Percentiles rank a stretch among this genome's conserved stretches.
Evolutionary conservation across 2,888 invertebrate species (phyloP).

Genomic region (Drosophila mettleri): DNA sequence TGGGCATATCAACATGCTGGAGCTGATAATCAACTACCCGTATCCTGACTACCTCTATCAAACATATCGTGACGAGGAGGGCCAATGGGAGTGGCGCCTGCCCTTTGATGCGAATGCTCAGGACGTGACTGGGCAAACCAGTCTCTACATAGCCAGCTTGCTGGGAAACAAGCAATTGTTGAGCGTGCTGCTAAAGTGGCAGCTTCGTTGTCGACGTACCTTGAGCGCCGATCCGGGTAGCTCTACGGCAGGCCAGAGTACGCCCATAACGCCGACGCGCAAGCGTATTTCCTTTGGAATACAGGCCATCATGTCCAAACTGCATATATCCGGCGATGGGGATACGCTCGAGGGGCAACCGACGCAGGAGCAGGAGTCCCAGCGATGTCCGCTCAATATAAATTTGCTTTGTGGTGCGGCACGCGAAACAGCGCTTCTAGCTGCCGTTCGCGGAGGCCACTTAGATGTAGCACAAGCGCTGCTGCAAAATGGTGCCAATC

Average conservation of each 20-base stretch:
- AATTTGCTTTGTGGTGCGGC: constrained; percentile 91
- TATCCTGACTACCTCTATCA: constrained; percentile 91
- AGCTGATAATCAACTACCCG: constrained; percentile 91
- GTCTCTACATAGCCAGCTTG: constrained; percentile 95
- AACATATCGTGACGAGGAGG: constrained; percentile 89
- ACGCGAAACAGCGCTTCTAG: constrained; percentile 93
- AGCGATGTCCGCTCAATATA: constrained; percentile 89
- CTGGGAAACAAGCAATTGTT: constrained; percentile 92
- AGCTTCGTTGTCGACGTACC: constrained; percentile 86
- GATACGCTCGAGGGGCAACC: constrained; percentile 82
- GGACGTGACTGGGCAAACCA: constrained; percentile 95
- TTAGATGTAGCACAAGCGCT: constrained; percentile 89
- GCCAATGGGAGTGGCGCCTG: constrained; percentile 92
- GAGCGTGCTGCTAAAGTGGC: constrained; percentile 90
- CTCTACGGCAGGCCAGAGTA: constrained; percentile 73
- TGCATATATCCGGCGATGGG: constrained; percentile 88
- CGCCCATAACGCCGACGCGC: constrained; percentile 86
- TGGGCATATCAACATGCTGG: constrained; percentile 92
- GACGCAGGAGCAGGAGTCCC: constrained; percentile 68
- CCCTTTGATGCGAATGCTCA: constrained; percentile 97
- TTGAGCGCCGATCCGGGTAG: constrained; percentile 38
- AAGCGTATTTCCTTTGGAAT: constrained; percentile 94
- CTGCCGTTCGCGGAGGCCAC: constrained; percentile 91
- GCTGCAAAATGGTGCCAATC: constrained; percentile 92
- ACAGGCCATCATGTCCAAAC: constrained; percentile 93